Evolutionary conservation across 2,113 vertebrate species (phyloP), one percentile per base, ranked within the genome.

Genomic region (Crotalus viridis): DNA sequence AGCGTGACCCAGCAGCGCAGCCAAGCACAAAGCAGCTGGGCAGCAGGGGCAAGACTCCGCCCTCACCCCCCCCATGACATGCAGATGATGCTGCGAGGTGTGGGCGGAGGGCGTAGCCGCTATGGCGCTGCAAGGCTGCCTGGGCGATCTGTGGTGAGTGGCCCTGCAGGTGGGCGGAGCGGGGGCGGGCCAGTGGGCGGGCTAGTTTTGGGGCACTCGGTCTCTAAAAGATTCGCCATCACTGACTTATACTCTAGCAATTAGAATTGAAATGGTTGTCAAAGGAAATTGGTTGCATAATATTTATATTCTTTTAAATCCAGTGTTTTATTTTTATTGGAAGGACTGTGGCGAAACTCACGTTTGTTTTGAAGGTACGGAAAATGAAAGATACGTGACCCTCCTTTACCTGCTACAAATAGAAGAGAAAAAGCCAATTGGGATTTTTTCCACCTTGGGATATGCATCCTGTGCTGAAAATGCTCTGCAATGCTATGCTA

Each of bases 401-500:
- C 54, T 86, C 19, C 10, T 91, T 94, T 33, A 0, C 7, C 59
- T 51, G 12, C 3, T 48, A 89, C 48, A 13, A 87, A 17, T 90
- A 26, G 92, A 89, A 9, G 22, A 91, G 43, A 87, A 87, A 61
- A 87, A 69, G 48, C 33, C 61, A 54, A 21, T 54, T 7, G 21
- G 69, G 43, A 51, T 0, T 88, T 85, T 43, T 52, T 64, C 8
- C 8, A 85, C 28, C 1, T 26, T 89, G 64, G 89, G 59, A 52
- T 51, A 51, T 24, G 61, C 54, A 15, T 59, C 4, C 56, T 93
- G 33, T 91, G 91, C 91, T 2, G 22, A 61, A 93, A 0, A 10
- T 2, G 0, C 57, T 81, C 0, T 0, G 85, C 0, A 10, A 64
- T 21, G 81, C 3, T 6, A 0, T 54, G 0, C 0, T 93, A 22